These are phyloP conservation scores for Tinea pellionella DNA, from an alignment of 2,888 invertebrate genomes.

Conservation along the genomic window DNA sequence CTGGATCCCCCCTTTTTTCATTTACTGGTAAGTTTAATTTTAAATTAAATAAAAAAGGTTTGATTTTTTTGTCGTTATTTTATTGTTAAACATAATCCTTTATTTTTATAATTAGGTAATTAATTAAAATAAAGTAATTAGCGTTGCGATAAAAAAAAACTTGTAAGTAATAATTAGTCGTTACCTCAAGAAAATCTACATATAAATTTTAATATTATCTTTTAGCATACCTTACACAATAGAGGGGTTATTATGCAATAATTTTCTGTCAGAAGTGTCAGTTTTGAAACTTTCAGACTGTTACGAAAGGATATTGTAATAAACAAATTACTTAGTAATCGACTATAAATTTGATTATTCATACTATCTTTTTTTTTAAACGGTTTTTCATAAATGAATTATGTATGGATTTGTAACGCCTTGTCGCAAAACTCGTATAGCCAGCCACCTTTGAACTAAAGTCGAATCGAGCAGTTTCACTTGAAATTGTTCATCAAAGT, in stretches of 20 bases:
- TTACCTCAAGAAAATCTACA: neutral
- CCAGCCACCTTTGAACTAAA: neutral
- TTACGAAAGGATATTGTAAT: conserved; percentile 9
- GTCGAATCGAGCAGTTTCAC: neutral
- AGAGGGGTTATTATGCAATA: neutral
- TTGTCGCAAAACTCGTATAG: neutral
- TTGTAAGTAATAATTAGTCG: neutral
- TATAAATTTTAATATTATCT: neutral
- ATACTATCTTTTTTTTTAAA: neutral
- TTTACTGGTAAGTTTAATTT: neutral
- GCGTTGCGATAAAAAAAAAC: neutral
- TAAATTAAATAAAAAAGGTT: too few relatives aligned
- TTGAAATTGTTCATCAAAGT: neutral
- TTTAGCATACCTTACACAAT: neutral
- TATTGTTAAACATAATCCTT: neutral
- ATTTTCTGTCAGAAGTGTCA: neutral
- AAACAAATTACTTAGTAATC: neutral
- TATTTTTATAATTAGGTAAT: neutral
- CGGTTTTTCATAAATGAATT: neutral
- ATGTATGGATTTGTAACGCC: neutral
- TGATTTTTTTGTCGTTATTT: too few relatives aligned
- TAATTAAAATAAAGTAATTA: neutral
- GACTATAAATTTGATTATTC: conserved; percentile 1
- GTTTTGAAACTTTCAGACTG: conserved; percentile 1
- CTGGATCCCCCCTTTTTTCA: neutral